These are phyloP conservation scores for Agrotis ipsilon DNA, from an alignment of 2,888 invertebrate genomes.

Conservation along the genomic window DNA sequence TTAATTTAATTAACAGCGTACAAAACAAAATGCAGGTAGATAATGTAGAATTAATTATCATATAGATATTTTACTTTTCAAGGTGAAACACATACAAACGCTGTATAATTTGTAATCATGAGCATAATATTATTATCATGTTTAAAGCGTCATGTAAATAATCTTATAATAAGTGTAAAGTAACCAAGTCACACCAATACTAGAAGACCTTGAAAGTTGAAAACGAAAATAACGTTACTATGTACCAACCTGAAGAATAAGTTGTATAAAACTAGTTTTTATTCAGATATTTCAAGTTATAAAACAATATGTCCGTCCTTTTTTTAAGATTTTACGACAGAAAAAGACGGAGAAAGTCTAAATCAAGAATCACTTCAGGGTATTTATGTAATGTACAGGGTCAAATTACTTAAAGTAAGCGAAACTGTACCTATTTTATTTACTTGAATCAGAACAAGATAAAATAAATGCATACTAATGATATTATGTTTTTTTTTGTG, in stretches of 20 bases:
- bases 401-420: neutral
- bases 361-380: neutral
- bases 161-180: slow-evolving; percentile 9
- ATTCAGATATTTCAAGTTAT: slow-evolving; percentile 30
- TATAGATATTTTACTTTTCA: slow-evolving; percentile 20
- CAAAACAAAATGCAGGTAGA: slow-evolving; percentile 25
- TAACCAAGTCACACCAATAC: slow-evolving; percentile 32
- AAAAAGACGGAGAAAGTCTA: neutral
- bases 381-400: neutral
- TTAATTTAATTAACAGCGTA: slow-evolving; percentile 20
- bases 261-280: slow-evolving; percentile 44
- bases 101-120: slow-evolving; percentile 8
- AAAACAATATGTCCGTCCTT: slow-evolving; percentile 22
- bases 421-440: neutral
- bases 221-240: slow-evolving; percentile 52
- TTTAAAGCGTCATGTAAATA: slow-evolving; percentile 30
- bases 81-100: slow-evolving; percentile 6
- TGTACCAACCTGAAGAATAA: slow-evolving; percentile 23
- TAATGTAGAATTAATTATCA: slow-evolving; percentile 28
- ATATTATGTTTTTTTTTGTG: too few species aligned
- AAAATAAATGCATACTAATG: too few species aligned
- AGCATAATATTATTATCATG: slow-evolving; percentile 33
- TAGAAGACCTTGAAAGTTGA: slow-evolving; percentile 42
- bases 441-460: too few species aligned
- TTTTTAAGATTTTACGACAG: neutral